Conservation (phyloP, 2,113 vertebrate genomes). For the Chrysemys picta region DNA sequence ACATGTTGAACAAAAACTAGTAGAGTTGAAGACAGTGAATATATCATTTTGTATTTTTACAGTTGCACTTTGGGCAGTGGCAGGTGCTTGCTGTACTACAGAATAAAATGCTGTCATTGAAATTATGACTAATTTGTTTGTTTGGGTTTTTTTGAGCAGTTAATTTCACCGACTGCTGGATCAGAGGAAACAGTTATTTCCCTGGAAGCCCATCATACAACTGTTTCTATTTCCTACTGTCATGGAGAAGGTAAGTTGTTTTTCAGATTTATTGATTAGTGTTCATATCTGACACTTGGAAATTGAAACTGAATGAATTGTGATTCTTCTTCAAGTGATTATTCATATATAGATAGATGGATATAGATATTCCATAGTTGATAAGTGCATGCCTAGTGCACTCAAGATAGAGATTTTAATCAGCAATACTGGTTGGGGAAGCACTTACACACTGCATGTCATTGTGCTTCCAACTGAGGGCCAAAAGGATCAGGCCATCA, state of each 20-base stretch:
- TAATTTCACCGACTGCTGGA: neutral
- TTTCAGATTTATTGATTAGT: neutral
- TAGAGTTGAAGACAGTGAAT: neutral
- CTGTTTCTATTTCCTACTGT: neutral
- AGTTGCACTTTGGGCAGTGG: neutral
- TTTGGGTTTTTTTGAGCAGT: neutral
- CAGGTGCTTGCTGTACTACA: neutral
- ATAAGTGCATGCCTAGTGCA: neutral
- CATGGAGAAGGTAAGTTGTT: neutral
- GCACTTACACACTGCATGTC: neutral
- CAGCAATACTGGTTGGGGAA: neutral
- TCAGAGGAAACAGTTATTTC: neutral
- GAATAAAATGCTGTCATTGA: neutral
- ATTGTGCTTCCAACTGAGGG: neutral
- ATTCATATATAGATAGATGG: neutral
- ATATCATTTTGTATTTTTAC: neutral
- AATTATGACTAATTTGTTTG: neutral
- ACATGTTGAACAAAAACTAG: neutral
- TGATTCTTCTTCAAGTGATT: neutral
- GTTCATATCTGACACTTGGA: fast-evolving
- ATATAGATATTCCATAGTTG: neutral
- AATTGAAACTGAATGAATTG: neutral
- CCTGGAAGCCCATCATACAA: neutral
- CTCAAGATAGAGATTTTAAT: neutral
- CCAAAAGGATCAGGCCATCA: neutral